Evolutionary conservation across 2,113 vertebrate species (phyloP), one percentile per base, ranked within the genome.

Genomic region (Trinectes maculatus): DNA sequence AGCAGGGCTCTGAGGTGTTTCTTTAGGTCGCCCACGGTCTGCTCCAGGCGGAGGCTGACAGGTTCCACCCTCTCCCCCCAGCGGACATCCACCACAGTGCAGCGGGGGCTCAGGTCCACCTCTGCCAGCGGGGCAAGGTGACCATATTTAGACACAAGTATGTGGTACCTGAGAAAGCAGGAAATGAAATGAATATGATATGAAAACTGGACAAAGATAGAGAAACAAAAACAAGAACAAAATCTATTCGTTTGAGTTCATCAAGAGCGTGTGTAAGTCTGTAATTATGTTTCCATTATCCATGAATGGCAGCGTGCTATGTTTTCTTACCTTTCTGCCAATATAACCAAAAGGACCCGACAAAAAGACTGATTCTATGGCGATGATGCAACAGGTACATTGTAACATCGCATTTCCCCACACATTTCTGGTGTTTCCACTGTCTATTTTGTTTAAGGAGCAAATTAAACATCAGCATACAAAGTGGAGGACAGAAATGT

Each of bases 21-120:
- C 93, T 95, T 98, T 21, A 99, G 87, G 53, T 98, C 96, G 9
- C 94, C 94, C 61, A 99, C 98, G 9, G 96, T 99, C 83, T 96
- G 96, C 69, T 97, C 96, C 69, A 98, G 92, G 19, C 93, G 93
- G 52, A 99, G 95, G 12, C 89, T 94, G 88, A 98, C 87, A 12
- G 92, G 86, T 77, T 97, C 93, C 82, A 95, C 93, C 37, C 93
- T 91, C 8, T 96, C 96, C 1, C 95, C 95, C 76, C 91, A 98
- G 79, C 95, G 97, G 36, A 99, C 90, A n/a, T 96, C 92, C 44
- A 99, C 95, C 85, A 89, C 92, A 0, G 85, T 95, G 37, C 92
- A 89, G 89, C 93, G 93, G 0, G 97, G 97, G 24, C 93, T 93
- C 46, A 99, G 93, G 78, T 99, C 97, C 66, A 99, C 95, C 10